A percentile compares a stretch with the other conserved stretches of the same genome.
phyloP scores from a whole-genome alignment of 2,113 vertebrate species.

The Pampusana beccarii region DNA sequence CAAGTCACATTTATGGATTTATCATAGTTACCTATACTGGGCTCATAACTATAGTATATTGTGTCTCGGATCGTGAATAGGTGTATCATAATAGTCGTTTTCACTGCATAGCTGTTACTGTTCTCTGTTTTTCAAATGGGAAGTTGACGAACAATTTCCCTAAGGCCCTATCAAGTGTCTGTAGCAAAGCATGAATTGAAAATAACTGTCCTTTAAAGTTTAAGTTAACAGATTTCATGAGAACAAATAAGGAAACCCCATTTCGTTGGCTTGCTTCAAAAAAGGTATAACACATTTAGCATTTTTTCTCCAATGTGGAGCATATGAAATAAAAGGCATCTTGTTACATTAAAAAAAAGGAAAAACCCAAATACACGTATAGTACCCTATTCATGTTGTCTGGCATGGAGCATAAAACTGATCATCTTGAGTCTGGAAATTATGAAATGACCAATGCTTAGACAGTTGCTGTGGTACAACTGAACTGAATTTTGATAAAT shows the following conservation, averaged over 20 bases:
- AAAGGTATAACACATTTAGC: not conserved
- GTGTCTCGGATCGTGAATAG: not conserved
- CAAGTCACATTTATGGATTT: not conserved
- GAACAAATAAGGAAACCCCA: not conserved
- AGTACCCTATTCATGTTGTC: not conserved
- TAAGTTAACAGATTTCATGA: not conserved
- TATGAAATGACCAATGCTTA: not conserved
- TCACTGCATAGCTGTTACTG: not conserved
- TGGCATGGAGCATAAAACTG: not conserved
- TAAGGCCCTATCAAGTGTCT: not conserved
- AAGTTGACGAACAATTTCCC: not conserved
- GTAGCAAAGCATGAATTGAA: not conserved
- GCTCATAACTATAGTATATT: not conserved
- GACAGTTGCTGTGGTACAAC: not conserved
- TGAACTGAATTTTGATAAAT: not conserved
- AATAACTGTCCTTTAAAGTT: not conserved
- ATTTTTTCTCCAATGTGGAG: not conserved
- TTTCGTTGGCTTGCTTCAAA: not conserved
- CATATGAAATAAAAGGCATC: not conserved
- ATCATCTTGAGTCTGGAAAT: not conserved
- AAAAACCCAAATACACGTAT: not conserved
- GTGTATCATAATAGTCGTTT: not conserved
- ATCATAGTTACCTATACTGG: not conserved
- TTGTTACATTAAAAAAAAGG: not conserved
- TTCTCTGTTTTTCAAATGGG: not conserved